Percentiles rank a stretch among this genome's conserved stretches.
Evolutionary conservation across 92 coral and sea anemone species (phyloP).

Genomic region (Parazoanthus atlanticus): DNA sequence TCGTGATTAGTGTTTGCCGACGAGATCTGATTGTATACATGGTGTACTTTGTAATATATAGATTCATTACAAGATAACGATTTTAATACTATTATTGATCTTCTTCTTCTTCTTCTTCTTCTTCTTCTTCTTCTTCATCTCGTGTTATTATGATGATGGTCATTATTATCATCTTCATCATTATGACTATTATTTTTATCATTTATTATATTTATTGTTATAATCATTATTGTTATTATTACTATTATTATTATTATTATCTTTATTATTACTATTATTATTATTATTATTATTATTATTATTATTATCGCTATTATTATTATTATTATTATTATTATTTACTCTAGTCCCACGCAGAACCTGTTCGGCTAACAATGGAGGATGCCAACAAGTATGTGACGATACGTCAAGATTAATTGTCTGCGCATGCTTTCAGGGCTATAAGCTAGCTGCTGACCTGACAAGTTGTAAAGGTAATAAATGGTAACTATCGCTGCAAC

Average conservation of each 20-base stretch:
- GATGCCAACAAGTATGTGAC: constrained; percentile 24
- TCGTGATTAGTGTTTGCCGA: too few relatives aligned
- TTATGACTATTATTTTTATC: not conserved
- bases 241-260: too few relatives aligned
- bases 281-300: too few relatives aligned
- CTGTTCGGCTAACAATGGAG: constrained; percentile 26
- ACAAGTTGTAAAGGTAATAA: constrained; percentile 12
- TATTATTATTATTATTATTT: not conserved
- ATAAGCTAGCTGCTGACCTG: constrained; percentile 17
- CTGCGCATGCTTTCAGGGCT: constrained; percentile 35
- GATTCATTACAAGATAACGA: too few relatives aligned
- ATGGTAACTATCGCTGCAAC: not conserved
- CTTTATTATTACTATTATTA: too few relatives aligned
- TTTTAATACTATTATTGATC: too few relatives aligned
- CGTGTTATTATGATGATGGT: too few relatives aligned
- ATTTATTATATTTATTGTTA: not conserved
- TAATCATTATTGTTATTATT: not conserved
- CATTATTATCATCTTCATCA: too few relatives aligned
- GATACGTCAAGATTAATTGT: not conserved
- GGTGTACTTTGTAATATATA: too few relatives aligned
- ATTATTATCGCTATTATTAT: not conserved
- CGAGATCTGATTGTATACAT: too few relatives aligned
- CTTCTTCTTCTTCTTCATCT: too few relatives aligned
- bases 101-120: too few relatives aligned
- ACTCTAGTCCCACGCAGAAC: not conserved